Evolutionary conservation across 2,797 vertebrate species (phyloP).

Genomic region (Arctocebus calabarensis): DNA sequence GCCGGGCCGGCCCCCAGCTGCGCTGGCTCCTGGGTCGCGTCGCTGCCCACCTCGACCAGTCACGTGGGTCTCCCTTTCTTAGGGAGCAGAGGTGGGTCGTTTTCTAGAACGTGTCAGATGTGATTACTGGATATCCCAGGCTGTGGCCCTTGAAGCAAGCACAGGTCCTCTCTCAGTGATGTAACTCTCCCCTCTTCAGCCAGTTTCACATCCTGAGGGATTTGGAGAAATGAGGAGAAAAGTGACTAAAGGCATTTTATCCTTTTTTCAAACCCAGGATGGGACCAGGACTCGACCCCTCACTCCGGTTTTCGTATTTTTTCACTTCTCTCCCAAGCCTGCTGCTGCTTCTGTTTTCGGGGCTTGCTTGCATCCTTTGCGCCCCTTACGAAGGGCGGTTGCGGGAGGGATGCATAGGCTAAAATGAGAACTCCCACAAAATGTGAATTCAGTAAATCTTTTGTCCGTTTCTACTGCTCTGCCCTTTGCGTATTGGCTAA

Average conservation of each 20-base stretch:
- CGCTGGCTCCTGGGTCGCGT: background rate
- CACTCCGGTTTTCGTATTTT: background rate
- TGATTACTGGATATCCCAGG: constrained; percentile 32
- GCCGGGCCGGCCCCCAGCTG: background rate
- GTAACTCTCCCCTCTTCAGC: background rate
- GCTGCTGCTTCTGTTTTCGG: background rate
- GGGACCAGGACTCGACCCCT: background rate
- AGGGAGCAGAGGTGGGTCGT: background rate
- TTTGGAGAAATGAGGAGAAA: constrained; percentile 53
- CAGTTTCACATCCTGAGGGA: background rate
- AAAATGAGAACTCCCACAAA: constrained; percentile 55
- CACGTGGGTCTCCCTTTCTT: constrained; percentile 57
- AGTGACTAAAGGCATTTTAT: constrained; percentile 12
- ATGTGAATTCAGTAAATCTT: constrained; percentile 38
- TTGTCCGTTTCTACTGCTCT: background rate
- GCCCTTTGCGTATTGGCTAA: background rate
- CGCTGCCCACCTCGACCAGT: background rate
- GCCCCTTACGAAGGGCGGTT: constrained; percentile 44
- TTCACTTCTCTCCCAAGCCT: constrained; percentile 24
- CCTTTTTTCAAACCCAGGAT: background rate
- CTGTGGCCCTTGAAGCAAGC: background rate
- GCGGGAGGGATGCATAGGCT: background rate
- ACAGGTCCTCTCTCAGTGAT: background rate
- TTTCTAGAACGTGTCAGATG: constrained; percentile 63
- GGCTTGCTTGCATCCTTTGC: constrained; percentile 45